A percentile compares a stretch with the other conserved stretches of the same genome.
Conservation (phyloP, 2,797 vertebrate genomes). For the Hippopotamyrus pictus region DNA sequence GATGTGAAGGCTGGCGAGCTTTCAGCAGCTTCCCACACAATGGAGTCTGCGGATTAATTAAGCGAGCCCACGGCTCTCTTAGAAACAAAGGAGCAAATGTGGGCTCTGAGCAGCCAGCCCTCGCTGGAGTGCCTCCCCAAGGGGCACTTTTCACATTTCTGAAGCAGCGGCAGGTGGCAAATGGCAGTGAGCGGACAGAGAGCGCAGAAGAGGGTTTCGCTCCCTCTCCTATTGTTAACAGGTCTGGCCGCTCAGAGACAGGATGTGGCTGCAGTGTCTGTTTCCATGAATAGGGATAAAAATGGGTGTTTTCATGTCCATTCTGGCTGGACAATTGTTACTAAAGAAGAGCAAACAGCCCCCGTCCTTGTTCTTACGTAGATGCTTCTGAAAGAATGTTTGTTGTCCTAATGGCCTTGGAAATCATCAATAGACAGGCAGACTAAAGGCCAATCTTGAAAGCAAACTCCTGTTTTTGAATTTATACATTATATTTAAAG, state of each 20-base stretch:
- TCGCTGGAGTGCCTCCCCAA: neutral
- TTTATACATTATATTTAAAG: neutral
- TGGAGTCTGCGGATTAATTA: neutral
- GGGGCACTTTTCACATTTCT: neutral
- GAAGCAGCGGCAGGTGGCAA: slow-evolving; percentile 13
- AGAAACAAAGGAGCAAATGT: neutral
- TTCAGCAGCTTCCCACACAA: neutral
- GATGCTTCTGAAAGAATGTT: neutral
- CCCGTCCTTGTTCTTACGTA: neutral
- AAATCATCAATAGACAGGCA: neutral
- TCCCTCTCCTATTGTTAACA: slow-evolving; percentile 4
- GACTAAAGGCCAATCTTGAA: neutral
- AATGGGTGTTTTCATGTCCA: slow-evolving; percentile 9
- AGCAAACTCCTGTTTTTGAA: neutral
- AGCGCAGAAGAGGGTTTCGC: neutral
- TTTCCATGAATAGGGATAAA: slow-evolving; percentile 9
- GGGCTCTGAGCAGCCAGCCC: neutral
- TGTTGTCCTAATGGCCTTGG: slow-evolving; percentile 12
- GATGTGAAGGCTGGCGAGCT: neutral
- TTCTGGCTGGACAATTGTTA: slow-evolving; percentile 4
- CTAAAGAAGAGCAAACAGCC: slow-evolving; percentile 12
- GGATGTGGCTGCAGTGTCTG: slow-evolving; percentile 20
- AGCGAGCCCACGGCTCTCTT: neutral
- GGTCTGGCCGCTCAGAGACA: neutral
- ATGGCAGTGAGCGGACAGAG: neutral